phyloP scores from a whole-genome alignment of 2,888 invertebrate genomes.

The Epinotia bilunana region DNA sequence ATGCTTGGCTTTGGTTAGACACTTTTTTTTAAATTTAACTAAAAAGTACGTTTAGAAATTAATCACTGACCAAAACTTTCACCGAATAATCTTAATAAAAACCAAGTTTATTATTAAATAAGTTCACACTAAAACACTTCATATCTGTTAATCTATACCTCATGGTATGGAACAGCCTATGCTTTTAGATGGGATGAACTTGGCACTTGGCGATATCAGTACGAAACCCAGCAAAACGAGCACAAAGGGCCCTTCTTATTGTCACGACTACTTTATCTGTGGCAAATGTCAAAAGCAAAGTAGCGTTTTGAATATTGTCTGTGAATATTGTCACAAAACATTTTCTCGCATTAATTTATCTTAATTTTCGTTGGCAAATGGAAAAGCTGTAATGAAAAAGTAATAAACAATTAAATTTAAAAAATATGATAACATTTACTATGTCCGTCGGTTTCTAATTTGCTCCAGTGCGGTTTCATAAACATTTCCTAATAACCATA shows the following conservation, averaged over 20 bases:
- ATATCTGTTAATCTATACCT: too few species aligned
- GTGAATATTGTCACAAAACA: background rate
- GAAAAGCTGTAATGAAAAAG: background rate
- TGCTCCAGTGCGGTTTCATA: background rate
- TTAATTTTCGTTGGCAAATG: too few species aligned
- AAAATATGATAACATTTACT: background rate
- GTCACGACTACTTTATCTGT: background rate
- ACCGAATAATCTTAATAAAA: too few species aligned
- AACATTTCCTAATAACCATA: background rate
- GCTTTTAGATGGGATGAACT: background rate
- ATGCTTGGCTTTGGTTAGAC: background rate
- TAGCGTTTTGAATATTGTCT: background rate
- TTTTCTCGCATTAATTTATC: too few species aligned
- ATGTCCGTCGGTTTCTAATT: background rate
- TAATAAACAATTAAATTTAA: background rate
- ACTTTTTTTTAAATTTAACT: background rate
- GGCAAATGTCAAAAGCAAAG: background rate
- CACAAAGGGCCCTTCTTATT: too few species aligned
- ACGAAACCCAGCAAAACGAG: too few species aligned
- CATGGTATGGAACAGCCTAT: background rate
- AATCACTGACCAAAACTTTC: too few species aligned
- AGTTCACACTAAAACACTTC: too few species aligned
- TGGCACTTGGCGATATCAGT: background rate
- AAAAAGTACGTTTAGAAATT: too few species aligned
- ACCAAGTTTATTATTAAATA: too few species aligned